A percentile compares a stretch with the other conserved stretches of the same genome.
phyloP scores from a whole-genome alignment of 2,888 invertebrate genomes.

The Boloria selene region DNA sequence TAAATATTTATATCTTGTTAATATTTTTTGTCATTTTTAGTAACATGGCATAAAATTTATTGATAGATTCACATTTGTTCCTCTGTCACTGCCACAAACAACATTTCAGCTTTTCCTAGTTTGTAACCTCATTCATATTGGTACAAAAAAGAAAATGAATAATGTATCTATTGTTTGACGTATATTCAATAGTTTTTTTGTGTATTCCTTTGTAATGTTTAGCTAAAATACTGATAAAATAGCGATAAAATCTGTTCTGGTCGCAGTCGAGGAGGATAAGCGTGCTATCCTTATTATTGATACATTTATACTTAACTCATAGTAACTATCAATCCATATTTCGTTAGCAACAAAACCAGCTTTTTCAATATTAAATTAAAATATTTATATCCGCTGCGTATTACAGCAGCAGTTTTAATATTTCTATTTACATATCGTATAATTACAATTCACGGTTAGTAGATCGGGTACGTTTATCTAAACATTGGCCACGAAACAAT shows the following conservation, averaged over 20 bases:
- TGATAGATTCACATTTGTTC: too few relatives aligned
- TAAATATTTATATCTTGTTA: too few relatives aligned
- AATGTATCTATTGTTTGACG: background rate
- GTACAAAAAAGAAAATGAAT: slow-evolving; percentile 4
- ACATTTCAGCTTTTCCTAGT: too few relatives aligned
- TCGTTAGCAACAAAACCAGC: too few relatives aligned
- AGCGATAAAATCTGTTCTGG: background rate
- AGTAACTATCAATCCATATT: too few relatives aligned
- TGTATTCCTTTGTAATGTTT: background rate
- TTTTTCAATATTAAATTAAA: too few relatives aligned
- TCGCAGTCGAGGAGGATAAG: too few relatives aligned
- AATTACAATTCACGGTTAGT: slow-evolving; percentile 16
- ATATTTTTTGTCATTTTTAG: too few relatives aligned
- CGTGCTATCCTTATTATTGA: too few relatives aligned
- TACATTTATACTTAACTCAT: too few relatives aligned
- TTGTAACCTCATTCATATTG: background rate
- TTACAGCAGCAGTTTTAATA: background rate
- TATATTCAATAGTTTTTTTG: background rate
- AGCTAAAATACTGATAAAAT: background rate
- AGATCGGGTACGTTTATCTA: slow-evolving; percentile 13
- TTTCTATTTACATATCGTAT: slow-evolving; percentile 13
- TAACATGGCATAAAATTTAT: too few relatives aligned
- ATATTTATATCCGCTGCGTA: background rate
- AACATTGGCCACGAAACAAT: slow-evolving; percentile 41
- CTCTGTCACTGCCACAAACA: too few relatives aligned